phyloP scores from a whole-genome alignment of 2,797 vertebrate genomes.

The Antennarius maculatus region DNA sequence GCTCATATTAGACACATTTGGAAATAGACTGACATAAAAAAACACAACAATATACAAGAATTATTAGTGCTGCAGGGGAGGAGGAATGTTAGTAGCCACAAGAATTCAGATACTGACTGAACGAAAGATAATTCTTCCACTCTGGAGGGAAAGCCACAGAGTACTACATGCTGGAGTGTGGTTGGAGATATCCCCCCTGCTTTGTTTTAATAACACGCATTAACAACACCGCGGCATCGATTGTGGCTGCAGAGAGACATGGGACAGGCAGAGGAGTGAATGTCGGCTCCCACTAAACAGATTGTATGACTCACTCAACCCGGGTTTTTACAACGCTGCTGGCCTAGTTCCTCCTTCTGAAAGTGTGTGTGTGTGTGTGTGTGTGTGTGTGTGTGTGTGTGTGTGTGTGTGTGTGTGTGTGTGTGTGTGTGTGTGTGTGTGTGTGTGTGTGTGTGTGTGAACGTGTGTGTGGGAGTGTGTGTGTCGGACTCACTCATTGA shows the following conservation, averaged over 20 bases:
- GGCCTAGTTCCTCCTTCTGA: conserved; percentile 60
- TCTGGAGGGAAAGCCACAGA: conserved; percentile 8
- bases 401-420: conserved; percentile 17
- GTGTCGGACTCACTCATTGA: conserved; percentile 91
- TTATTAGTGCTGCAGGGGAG: conserved; percentile 40
- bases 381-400: conserved; percentile 22
- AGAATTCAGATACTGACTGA: conserved; percentile 1
- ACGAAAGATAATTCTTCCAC: conserved; percentile 2
- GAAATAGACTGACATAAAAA: conserved; percentile 35
- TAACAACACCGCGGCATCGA: conserved; percentile 19
- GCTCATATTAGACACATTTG: background rate
- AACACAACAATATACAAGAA: conserved; percentile 41
- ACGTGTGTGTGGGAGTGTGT: conserved; percentile 37
- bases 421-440: conserved; percentile 25
- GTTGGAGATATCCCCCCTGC: background rate
- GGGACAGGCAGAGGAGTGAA: conserved; percentile 51
- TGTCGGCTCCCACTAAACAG: conserved; percentile 64
- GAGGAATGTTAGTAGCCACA: conserved; percentile 47
- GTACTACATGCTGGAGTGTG: conserved; percentile 25
- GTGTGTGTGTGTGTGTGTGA: conserved; percentile 8
- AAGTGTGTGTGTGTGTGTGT: conserved; percentile 23
- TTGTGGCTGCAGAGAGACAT: conserved; percentile 38
- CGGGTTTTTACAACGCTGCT: conserved; percentile 77
- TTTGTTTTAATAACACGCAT: conserved; percentile 33
- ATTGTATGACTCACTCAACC: conserved; percentile 85